Evolutionary conservation across 2,888 invertebrate genomes (phyloP).

Genomic region (Hydropsyche betteni): DNA sequence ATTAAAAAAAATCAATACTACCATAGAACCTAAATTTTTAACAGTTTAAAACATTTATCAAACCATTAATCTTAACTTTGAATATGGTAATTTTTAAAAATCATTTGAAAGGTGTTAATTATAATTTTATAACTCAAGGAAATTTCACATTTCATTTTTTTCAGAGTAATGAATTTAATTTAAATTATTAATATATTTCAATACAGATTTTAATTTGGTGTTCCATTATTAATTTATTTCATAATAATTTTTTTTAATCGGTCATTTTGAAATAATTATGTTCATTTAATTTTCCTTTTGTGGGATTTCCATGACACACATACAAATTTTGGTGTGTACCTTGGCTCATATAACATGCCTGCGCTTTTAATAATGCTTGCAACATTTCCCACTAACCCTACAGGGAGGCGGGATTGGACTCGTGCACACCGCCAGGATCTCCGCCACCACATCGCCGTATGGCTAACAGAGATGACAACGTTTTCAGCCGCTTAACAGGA

Average conservation of each 20-base stretch:
- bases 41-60: background rate
- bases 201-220: background rate
- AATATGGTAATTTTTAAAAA: too few species aligned
- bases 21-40: background rate
- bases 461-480: constrained; percentile 72
- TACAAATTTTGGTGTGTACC: background rate
- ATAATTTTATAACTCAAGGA: too few species aligned
- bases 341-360: constrained; percentile 48
- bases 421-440: constrained; percentile 67
- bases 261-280: background rate
- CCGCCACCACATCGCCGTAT: constrained; percentile 62
- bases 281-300: background rate
- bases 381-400: constrained; percentile 50
- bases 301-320: background rate
- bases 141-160: too few species aligned
- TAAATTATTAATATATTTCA: too few species aligned
- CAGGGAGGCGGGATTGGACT: constrained; percentile 67
- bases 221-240: background rate
- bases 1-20: too few species aligned
- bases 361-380: constrained; percentile 52
- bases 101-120: too few species aligned
- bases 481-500: constrained; percentile 78
- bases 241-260: background rate
- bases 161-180: too few species aligned
- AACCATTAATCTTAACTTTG: background rate